Conservation (phyloP, 2,797 vertebrate genomes). For the Anguilla pacifica region DNA sequence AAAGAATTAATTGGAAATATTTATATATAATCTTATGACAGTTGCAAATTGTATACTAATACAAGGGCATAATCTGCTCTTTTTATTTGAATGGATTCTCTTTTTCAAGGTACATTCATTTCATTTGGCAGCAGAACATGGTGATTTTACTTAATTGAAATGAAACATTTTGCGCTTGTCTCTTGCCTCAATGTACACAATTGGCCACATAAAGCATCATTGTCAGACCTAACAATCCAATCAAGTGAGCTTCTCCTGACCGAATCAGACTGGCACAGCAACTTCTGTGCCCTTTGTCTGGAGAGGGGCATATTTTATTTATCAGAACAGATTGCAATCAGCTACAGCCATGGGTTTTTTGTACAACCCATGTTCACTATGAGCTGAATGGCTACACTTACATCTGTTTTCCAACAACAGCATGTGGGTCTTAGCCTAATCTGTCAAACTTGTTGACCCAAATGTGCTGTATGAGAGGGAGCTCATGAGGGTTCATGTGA, state of each 20-base stretch:
- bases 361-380: constrained; percentile 4
- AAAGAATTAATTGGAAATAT: not conserved
- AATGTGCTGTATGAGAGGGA: not conserved
- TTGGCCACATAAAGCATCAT: not conserved
- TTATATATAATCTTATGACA: not conserved
- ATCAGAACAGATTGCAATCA: constrained; percentile 31
- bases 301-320: constrained; percentile 21
- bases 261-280: not conserved
- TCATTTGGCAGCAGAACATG: not conserved
- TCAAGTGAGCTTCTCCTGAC: not conserved
- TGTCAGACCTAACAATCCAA: not conserved
- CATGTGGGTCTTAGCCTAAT: not conserved
- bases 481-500: not conserved
- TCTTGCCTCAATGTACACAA: constrained; percentile 10
- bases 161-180: not conserved
- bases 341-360: not conserved
- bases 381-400: not conserved
- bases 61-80: not conserved
- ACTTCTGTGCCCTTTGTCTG: not conserved
- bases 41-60: not conserved
- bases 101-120: not conserved
- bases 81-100: not conserved
- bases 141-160: not conserved
- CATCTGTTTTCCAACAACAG: not conserved
- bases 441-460: not conserved